These are phyloP conservation scores for Theretra japonica DNA, from an alignment of 2,888 invertebrate species.

Conservation along the genomic window DNA sequence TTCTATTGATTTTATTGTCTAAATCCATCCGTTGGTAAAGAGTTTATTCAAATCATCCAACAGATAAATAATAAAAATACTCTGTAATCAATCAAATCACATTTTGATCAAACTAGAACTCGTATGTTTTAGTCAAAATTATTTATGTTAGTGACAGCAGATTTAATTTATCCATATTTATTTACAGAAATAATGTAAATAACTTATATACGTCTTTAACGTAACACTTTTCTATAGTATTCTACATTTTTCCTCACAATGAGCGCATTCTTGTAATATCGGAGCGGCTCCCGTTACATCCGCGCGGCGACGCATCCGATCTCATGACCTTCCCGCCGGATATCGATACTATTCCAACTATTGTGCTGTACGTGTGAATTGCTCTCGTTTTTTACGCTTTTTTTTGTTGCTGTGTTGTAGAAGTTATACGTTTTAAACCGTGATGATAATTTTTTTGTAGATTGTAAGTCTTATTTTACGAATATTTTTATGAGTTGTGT, in stretches of 20 bases:
- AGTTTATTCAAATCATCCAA: slow-evolving; percentile 32
- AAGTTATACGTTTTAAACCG: no score
- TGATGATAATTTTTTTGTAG: no score
- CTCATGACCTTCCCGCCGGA: slow-evolving; percentile 53
- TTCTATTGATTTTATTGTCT: slow-evolving; percentile 62
- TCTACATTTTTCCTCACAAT: slow-evolving; percentile 2
- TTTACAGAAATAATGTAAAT: neutral
- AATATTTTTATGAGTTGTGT: no score
- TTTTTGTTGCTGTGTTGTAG: neutral
- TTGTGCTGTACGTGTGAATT: slow-evolving; percentile 19
- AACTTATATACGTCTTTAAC: neutral
- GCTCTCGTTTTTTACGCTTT: neutral
- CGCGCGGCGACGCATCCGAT: slow-evolving; percentile 43
- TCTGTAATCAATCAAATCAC: no score
- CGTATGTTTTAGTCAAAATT: no score
- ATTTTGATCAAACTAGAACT: no score
- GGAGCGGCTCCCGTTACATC: slow-evolving; percentile 53
- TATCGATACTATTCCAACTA: slow-evolving; percentile 40
- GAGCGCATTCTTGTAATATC: slow-evolving; percentile 36
- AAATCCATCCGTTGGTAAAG: slow-evolving; percentile 43
- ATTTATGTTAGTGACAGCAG: no score
- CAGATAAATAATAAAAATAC: no score
- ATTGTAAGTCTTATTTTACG: no score
- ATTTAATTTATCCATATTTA: no score
- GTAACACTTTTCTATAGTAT: neutral